These are phyloP conservation scores for Notocelia uddmanniana DNA, from an alignment of 2,888 invertebrate species.

Conservation along the genomic window DNA sequence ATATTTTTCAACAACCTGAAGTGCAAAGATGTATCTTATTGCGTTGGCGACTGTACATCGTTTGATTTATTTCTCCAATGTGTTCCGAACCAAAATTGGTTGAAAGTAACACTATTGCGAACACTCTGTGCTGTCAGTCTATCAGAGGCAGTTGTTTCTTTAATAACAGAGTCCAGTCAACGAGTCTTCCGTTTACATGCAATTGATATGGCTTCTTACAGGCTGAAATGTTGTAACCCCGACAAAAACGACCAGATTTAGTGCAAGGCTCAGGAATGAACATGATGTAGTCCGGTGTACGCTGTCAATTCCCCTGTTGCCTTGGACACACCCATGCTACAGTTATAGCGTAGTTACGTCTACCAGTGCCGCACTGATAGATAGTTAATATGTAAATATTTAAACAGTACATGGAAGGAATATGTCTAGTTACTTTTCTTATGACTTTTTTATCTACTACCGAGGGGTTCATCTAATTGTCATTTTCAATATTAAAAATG, in stretches of 20 bases:
- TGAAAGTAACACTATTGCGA: too few species aligned
- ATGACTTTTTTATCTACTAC: too few species aligned
- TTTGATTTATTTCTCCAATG: too few species aligned
- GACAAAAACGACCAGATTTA: slow-evolving; percentile 57
- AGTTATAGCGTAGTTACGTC: slow-evolving; percentile 18
- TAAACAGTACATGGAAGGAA: not conserved
- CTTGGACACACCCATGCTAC: slow-evolving; percentile 74
- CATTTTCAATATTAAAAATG: too few species aligned
- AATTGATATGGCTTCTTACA: slow-evolving; percentile 7
- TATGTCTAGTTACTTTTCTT: not conserved
- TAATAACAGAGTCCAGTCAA: not conserved
- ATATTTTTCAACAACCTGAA: too few species aligned
- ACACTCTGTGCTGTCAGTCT: too few species aligned
- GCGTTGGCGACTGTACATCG: too few species aligned
- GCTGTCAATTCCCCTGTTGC: slow-evolving; percentile 72
- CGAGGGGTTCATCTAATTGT: too few species aligned
- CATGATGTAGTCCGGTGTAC: slow-evolving; percentile 63
- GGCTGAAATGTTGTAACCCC: slow-evolving; percentile 7
- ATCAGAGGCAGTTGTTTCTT: not conserved
- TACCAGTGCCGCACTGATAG: slow-evolving; percentile 11
- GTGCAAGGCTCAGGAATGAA: slow-evolving; percentile 62
- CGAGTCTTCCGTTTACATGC: slow-evolving; percentile 22
- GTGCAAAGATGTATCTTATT: too few species aligned
- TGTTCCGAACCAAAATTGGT: too few species aligned
- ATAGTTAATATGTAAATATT: not conserved